A percentile compares a stretch with the other conserved stretches of the same genome.
Evolutionary conservation across 2,888 invertebrate species (phyloP).

Genomic region (Hesperia comma): DNA sequence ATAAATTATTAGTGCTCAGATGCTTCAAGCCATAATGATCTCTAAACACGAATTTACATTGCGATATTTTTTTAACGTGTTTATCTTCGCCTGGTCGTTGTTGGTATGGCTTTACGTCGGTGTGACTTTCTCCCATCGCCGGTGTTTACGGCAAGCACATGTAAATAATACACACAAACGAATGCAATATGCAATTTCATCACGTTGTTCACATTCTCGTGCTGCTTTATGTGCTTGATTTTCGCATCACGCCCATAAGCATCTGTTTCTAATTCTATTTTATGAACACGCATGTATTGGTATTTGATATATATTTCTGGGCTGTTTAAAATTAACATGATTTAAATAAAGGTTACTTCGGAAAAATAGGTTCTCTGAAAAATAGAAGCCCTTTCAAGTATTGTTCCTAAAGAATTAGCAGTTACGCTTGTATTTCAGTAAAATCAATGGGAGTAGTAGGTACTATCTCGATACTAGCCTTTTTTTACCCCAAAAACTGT

Average conservation of each 20-base stretch:
- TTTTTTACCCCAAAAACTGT: too few relatives aligned
- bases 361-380: too few relatives aligned
- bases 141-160: background rate
- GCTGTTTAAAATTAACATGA: too few relatives aligned
- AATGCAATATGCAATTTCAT: conserved; percentile 2
- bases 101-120: conserved; percentile 15
- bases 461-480: too few relatives aligned
- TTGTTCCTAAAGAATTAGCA: too few relatives aligned
- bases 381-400: too few relatives aligned
- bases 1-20: conserved; percentile 33
- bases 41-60: conserved; percentile 21
- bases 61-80: conserved; percentile 6
- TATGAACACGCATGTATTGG: too few relatives aligned
- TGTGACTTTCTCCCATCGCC: conserved; percentile 29
- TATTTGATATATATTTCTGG: too few relatives aligned
- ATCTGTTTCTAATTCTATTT: too few relatives aligned
- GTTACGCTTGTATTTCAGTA: too few relatives aligned
- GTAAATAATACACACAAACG: conserved; percentile 1
- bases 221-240: background rate
- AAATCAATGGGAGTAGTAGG: too few relatives aligned
- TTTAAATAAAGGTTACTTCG: too few relatives aligned
- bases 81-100: conserved; percentile 2
- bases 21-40: conserved; percentile 27
- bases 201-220: background rate
- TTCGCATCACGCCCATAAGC: background rate